A percentile compares a stretch with the other conserved stretches of the same genome.
Conservation (phyloP, 2,888 invertebrate genomes). For the Xestia rhomboidea region DNA sequence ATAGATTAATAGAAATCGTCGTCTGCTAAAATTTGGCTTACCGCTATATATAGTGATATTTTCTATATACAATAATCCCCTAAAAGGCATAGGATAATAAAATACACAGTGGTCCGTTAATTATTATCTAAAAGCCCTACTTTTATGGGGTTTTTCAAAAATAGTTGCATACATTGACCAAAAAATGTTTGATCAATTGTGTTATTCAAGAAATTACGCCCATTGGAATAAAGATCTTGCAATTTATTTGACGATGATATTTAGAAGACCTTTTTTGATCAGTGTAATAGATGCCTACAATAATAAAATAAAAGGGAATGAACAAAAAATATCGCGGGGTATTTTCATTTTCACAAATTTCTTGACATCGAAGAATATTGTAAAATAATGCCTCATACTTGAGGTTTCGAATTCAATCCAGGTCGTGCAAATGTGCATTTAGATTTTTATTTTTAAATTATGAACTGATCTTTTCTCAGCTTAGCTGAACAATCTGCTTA, state of each 20-base stretch:
- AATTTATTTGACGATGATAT: neutral
- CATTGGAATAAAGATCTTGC: neutral
- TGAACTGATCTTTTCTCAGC: constrained; percentile 2
- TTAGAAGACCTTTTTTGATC: constrained; percentile 10
- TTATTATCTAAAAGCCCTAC: constrained; percentile 71
- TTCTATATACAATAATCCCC: constrained; percentile 76
- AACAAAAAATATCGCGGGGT: neutral
- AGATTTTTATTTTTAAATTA: constrained; percentile 5
- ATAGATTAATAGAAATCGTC: constrained; percentile 65
- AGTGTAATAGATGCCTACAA: constrained; percentile 24
- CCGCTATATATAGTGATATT: constrained; percentile 70
- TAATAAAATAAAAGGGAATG: neutral
- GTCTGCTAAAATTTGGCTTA: constrained; percentile 73
- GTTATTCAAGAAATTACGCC: neutral
- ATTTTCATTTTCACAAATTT: constrained; percentile 7
- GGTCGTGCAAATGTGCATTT: constrained; percentile 41
- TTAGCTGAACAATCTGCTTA: constrained; percentile 9
- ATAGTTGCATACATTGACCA: constrained; percentile 58
- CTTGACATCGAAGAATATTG: constrained; percentile 17
- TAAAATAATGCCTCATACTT: constrained; percentile 12
- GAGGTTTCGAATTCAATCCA: neutral
- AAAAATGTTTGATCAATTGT: constrained; percentile 1
- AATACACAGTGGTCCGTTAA: constrained; percentile 86
- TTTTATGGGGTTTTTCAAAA: constrained; percentile 71
- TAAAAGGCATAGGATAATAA: constrained; percentile 85